A percentile compares a stretch with the other conserved stretches of the same genome.
Evolutionary conservation across 1,140 invertebrate species (phyloP).

Genomic region (Dermatophagoides farinae): DNA sequence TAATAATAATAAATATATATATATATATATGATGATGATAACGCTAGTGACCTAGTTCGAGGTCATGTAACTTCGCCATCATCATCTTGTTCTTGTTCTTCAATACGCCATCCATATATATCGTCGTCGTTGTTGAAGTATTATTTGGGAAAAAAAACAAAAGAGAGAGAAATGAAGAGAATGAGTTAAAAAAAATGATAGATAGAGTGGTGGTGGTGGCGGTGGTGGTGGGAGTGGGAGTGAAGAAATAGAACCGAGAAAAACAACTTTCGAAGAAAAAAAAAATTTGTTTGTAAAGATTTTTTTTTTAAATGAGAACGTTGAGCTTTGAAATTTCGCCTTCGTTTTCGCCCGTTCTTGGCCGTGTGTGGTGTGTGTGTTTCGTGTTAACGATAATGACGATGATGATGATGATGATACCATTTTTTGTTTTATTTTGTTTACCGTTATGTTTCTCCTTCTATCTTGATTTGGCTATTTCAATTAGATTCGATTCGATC

Average conservation of each 20-base stretch:
- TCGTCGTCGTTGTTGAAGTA: background rate
- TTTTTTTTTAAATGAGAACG: background rate
- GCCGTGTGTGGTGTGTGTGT: too few relatives aligned
- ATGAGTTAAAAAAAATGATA: background rate
- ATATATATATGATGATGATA: background rate
- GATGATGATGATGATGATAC: too few relatives aligned
- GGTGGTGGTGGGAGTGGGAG: background rate
- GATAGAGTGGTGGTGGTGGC: background rate
- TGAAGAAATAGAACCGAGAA: background rate
- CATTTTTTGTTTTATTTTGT: too few relatives aligned
- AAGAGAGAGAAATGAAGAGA: background rate
- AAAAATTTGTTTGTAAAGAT: background rate
- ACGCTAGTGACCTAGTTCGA: slow-evolving; percentile 8
- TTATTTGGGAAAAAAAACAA: background rate
- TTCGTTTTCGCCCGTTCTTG: too few relatives aligned
- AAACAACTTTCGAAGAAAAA: background rate
- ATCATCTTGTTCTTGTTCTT: background rate
- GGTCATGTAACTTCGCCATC: slow-evolving; percentile 3
- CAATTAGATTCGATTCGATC: too few relatives aligned
- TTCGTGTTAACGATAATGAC: too few relatives aligned
- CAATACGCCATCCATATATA: background rate
- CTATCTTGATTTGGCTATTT: too few relatives aligned
- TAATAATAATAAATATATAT: background rate
- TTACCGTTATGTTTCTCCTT: too few relatives aligned
- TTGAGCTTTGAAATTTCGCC: background rate